Percentiles rank a stretch among this genome's conserved stretches.
Evolutionary conservation across 1,140 invertebrate species (phyloP).

Genomic region (Sminthurinus signatus): DNA sequence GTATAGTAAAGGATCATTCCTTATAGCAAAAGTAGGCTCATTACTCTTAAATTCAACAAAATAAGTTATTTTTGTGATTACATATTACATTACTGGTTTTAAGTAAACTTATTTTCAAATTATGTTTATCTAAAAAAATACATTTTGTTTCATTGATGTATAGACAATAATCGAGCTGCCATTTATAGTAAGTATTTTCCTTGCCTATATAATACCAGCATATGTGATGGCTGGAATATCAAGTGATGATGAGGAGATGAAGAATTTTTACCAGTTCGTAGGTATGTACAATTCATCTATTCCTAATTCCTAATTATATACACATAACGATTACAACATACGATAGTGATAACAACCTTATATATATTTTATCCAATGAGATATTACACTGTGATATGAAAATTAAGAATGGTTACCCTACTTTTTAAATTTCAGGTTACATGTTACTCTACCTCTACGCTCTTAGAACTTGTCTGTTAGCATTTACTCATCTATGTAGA

Average conservation of each 20-base stretch:
- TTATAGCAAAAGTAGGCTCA: slow-evolving; percentile 69
- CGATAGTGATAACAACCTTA: too few relatives aligned
- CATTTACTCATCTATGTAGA: slow-evolving; percentile 58
- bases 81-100: too few relatives aligned
- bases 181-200: slow-evolving; percentile 53
- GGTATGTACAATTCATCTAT: slow-evolving; percentile 5
- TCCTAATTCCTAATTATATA: too few relatives aligned
- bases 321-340: too few relatives aligned
- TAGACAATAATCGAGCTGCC: slow-evolving; percentile 34
- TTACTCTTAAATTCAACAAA: too few relatives aligned
- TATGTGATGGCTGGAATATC: slow-evolving; percentile 78
- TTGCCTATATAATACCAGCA: slow-evolving; percentile 75
- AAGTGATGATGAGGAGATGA: slow-evolving; percentile 52
- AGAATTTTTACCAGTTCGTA: slow-evolving; percentile 64
- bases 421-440: slow-evolving; percentile 55
- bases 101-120: too few relatives aligned
- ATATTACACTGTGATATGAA: too few relatives aligned
- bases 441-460: slow-evolving; percentile 70
- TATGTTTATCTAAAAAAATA: not conserved
- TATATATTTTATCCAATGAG: too few relatives aligned
- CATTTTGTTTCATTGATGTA: too few relatives aligned
- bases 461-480: slow-evolving; percentile 62
- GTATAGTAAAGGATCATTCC: slow-evolving; percentile 69
- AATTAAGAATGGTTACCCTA: too few relatives aligned
- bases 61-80: too few relatives aligned